A percentile compares a stretch with the other conserved stretches of the same genome.
These are phyloP conservation scores for Diplosoma virens DNA, from an alignment of 23 tunicate species.

Conservation along the genomic window DNA sequence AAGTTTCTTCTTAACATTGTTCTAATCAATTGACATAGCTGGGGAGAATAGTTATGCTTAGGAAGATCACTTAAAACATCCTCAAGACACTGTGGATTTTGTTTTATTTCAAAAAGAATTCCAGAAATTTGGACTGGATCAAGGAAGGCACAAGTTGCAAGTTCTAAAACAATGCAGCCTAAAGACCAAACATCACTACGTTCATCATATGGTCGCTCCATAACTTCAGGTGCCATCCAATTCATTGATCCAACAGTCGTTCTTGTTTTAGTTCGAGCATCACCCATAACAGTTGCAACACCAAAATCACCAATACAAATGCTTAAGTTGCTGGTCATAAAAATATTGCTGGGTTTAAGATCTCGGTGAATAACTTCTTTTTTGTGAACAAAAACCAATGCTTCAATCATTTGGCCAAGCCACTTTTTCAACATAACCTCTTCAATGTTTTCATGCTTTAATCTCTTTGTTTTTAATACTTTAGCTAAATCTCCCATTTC, in stretches of 20 bases:
- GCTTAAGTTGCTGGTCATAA: conserved; percentile 86
- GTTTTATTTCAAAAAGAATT: conserved; percentile 92
- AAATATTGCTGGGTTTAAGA: conserved; percentile 95
- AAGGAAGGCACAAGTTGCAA: conserved; percentile 89
- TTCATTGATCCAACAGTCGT: conserved; percentile 99
- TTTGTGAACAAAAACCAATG: conserved; percentile 89
- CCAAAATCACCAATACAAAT: conserved; percentile 98
- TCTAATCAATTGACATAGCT: conserved; percentile 79
- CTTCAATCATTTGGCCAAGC: conserved; percentile 95
- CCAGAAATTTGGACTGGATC: conserved; percentile 82
- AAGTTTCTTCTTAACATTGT: conserved; percentile 90
- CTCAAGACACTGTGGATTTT: conserved; percentile 88
- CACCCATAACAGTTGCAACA: conserved; percentile 99
- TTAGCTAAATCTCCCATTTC: conserved; percentile 95
- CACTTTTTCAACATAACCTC: conserved; percentile 79
- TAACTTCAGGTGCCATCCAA: conserved; percentile 99
- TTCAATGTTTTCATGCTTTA: conserved; percentile 83
- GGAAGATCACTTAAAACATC: conserved; percentile 66
- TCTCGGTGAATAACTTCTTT: conserved; percentile 96
- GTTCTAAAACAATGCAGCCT: conserved; percentile 92
- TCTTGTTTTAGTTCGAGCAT: conserved; percentile 98
- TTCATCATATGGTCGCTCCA: conserved; percentile 99
- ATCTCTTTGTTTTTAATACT: conserved; percentile 86
- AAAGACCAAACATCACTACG: conserved; percentile 98
- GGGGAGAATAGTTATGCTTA: conserved; percentile 55